Conservation (phyloP, 1,140 invertebrate species). For the Coboldia fuscipes region DNA sequence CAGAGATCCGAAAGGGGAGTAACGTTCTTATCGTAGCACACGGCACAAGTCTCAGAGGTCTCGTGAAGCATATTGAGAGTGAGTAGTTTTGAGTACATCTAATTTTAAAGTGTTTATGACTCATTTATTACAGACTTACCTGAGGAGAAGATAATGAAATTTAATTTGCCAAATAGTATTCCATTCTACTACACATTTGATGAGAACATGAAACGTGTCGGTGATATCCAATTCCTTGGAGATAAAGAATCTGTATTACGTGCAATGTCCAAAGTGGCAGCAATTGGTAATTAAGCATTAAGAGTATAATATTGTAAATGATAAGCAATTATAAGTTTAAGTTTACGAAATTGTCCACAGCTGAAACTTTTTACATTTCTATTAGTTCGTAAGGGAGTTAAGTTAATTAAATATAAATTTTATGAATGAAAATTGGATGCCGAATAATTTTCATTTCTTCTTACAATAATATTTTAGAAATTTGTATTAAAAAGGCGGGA, state of each 20-base stretch:
- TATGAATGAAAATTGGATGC: too few species aligned
- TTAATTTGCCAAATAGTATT: conserved; percentile 54
- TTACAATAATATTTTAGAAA: too few species aligned
- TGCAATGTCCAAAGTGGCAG: conserved; percentile 27
- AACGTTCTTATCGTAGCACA: conserved; percentile 42
- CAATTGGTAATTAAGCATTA: conserved; percentile 9
- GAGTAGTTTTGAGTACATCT: conserved; percentile 2
- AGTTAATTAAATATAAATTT: too few species aligned
- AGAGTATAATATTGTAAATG: too few species aligned
- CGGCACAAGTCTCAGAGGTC: conserved; percentile 43
- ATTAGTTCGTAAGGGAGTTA: too few species aligned
- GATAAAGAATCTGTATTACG: conserved; percentile 38
- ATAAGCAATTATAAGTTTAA: too few species aligned
- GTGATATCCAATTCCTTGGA: conserved; percentile 35
- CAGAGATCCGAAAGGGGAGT: conserved; percentile 34
- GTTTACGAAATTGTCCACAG: too few species aligned
- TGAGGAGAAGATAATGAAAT: conserved; percentile 36
- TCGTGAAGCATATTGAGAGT: conserved; percentile 47
- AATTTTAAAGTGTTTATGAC: neutral
- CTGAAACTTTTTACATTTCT: too few species aligned
- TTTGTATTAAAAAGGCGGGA: too few species aligned
- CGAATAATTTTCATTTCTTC: too few species aligned
- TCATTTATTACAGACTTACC: conserved; percentile 22
- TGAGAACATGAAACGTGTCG: conserved; percentile 29
- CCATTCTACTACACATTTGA: conserved; percentile 46